Conservation (phyloP, 2,113 vertebrate species). For the Phodopus roborovskii region DNA sequence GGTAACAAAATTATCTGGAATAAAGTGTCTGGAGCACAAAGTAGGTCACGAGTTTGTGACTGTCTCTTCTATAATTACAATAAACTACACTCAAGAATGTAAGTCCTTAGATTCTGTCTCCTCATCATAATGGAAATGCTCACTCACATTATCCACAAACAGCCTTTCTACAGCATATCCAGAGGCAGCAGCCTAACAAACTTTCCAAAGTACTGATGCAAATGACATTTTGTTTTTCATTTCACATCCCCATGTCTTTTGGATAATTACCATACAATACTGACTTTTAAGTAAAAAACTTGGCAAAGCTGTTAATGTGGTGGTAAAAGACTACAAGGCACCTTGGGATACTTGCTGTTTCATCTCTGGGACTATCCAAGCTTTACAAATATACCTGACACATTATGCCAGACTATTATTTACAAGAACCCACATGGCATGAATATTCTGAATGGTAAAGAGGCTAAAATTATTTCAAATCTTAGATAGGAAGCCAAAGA, state of each 20-base stretch:
- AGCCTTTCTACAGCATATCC: not conserved
- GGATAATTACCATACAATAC: not conserved
- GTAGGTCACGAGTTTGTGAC: not conserved
- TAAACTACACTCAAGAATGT: not conserved
- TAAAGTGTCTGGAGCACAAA: not conserved
- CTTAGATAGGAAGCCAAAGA: constrained; percentile 59
- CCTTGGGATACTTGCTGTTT: constrained; percentile 31
- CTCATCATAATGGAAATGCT: not conserved
- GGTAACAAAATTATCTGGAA: constrained; percentile 12
- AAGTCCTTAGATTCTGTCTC: not conserved
- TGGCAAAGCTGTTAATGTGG: not conserved
- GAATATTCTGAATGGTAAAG: constrained; percentile 43
- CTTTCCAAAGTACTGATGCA: not conserved
- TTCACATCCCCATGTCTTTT: not conserved
- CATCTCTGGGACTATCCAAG: not conserved
- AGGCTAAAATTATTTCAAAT: constrained; percentile 64
- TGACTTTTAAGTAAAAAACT: not conserved
- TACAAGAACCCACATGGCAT: constrained; percentile 52
- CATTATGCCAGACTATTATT: constrained; percentile 46
- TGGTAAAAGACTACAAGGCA: constrained; percentile 26
- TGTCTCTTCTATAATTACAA: constrained; percentile 26
- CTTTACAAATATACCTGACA: not conserved
- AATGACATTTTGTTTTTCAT: not conserved
- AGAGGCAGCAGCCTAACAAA: not conserved
- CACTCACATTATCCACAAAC: not conserved